Conservation (phyloP, 2,113 vertebrate species). For the Ochotona princeps region DNA sequence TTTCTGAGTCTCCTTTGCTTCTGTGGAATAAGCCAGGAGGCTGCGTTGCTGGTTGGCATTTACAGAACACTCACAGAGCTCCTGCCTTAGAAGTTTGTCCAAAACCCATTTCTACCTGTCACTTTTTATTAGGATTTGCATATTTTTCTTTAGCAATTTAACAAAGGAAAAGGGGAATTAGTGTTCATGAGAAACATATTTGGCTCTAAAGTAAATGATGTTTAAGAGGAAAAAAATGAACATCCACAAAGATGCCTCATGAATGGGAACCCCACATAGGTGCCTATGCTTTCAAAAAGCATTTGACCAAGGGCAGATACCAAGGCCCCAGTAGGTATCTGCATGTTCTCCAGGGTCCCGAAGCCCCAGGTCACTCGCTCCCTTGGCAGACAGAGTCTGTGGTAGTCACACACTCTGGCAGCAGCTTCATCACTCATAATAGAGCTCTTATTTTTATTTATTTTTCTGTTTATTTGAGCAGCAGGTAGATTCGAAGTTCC, state of each 20-base stretch:
- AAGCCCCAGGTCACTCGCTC: neutral
- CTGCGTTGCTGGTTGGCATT: conserved; percentile 61
- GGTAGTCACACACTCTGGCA: neutral
- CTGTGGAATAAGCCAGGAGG: conserved; percentile 4
- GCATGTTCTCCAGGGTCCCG: neutral
- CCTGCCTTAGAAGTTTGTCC: conserved; percentile 58
- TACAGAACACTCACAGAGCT: conserved; percentile 60
- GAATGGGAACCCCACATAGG: neutral
- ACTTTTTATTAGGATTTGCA: conserved; percentile 70
- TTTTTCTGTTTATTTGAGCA: neutral
- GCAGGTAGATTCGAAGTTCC: neutral
- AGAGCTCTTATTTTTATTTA: neutral
- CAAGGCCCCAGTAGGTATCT: neutral
- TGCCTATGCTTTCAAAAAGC: neutral
- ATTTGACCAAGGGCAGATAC: neutral
- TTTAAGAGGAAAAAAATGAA: conserved; percentile 69
- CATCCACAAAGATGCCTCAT: conserved; percentile 31
- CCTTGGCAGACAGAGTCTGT: neutral
- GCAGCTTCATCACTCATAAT: neutral
- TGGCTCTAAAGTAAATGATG: conserved; percentile 69
- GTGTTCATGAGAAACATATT: conserved; percentile 62
- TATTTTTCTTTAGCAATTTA: conserved; percentile 69
- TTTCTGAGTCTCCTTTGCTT: conserved; percentile 32
- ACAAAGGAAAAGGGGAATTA: conserved; percentile 60
- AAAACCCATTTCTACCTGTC: conserved; percentile 70